These are phyloP conservation scores for Ciconia stormi DNA, from an alignment of 2,113 vertebrate species.

Conservation along the genomic window DNA sequence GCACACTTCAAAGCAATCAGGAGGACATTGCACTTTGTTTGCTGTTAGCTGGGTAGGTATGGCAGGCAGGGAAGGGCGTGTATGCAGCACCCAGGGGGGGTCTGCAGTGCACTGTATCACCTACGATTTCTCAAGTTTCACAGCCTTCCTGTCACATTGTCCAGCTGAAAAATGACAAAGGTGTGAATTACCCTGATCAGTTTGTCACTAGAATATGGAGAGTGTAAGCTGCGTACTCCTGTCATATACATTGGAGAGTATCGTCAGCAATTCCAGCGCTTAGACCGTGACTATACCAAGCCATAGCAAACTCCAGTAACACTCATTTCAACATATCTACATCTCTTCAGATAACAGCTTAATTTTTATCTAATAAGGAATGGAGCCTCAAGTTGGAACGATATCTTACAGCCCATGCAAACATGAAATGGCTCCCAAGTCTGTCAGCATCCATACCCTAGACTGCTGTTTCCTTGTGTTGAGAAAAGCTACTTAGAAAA, in stretches of 20 bases:
- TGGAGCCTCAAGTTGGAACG: neutral
- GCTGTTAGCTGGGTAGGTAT: neutral
- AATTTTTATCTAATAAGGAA: neutral
- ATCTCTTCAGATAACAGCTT: neutral
- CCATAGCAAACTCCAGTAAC: neutral
- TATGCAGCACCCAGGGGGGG: neutral
- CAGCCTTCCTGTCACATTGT: neutral
- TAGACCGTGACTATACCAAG: neutral
- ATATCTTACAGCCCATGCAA: neutral
- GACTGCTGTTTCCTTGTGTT: neutral
- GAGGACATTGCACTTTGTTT: neutral
- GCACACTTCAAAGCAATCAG: neutral
- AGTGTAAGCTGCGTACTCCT: neutral
- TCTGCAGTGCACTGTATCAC: neutral
- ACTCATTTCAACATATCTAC: neutral
- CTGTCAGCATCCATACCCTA: neutral
- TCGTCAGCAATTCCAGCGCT: neutral
- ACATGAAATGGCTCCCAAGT: neutral
- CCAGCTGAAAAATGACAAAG: neutral
- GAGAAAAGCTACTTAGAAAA: neutral
- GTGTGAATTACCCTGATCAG: neutral
- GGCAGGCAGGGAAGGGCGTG: neutral
- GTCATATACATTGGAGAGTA: neutral
- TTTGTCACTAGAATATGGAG: neutral
- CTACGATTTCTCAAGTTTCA: neutral